These are phyloP conservation scores for Hecatera dysodea DNA, from an alignment of 2,888 invertebrate genomes.

Conservation along the genomic window DNA sequence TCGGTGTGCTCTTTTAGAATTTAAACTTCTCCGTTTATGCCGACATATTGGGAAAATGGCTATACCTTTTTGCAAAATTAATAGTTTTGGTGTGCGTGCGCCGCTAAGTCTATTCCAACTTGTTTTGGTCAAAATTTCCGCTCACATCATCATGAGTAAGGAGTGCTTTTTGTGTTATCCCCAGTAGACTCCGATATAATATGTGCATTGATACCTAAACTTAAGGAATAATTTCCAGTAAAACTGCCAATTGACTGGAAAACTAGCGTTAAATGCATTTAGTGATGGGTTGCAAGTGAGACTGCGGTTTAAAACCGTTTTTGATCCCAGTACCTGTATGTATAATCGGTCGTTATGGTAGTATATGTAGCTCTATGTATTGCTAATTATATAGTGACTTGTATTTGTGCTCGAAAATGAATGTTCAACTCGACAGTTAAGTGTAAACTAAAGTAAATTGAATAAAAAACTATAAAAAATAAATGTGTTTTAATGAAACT, in stretches of 20 bases:
- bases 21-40: too few species aligned
- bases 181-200: too few species aligned
- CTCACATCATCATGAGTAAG: too few species aligned
- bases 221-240: too few species aligned
- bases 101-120: too few species aligned
- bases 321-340: background rate
- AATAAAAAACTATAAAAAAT: constrained; percentile 38
- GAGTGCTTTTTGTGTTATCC: too few species aligned
- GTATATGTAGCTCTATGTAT: background rate
- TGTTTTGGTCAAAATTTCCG: too few species aligned
- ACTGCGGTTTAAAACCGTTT: background rate
- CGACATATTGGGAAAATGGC: background rate
- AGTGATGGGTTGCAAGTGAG: background rate
- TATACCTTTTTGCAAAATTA: too few species aligned
- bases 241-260: background rate
- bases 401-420: constrained; percentile 28
- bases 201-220: too few species aligned
- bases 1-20: too few species aligned
- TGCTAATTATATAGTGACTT: constrained; percentile 4
- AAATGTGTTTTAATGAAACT: background rate
- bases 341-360: background rate
- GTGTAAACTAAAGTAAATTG: constrained; percentile 21
- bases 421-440: constrained; percentile 40
- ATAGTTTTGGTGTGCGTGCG: too few species aligned
- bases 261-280: background rate